A percentile compares a stretch with the other conserved stretches of the same genome.
Conservation (phyloP, 1,140 invertebrate species). For the Caenorhabditis tropicalis region DNA sequence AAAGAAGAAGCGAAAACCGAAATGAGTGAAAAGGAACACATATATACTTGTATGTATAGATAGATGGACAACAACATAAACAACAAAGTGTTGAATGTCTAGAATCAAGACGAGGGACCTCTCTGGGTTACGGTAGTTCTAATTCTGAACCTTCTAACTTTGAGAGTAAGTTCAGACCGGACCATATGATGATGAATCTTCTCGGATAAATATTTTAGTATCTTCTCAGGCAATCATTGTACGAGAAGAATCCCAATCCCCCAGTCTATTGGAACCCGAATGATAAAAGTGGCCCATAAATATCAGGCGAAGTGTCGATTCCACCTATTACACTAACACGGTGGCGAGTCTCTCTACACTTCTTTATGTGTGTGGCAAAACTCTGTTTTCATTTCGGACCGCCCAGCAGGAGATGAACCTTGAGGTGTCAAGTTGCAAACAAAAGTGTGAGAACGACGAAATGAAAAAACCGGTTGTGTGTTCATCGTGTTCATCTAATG, state of each 20-base stretch:
- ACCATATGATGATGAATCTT: not conserved
- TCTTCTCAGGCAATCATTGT: not conserved
- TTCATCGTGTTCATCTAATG: conserved; percentile 13
- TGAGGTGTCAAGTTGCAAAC: conserved; percentile 22
- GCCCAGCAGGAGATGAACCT: not conserved
- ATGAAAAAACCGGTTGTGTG: conserved; percentile 11
- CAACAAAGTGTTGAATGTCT: not conserved
- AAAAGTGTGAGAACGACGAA: too few species aligned
- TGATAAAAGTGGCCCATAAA: conserved; percentile 31
- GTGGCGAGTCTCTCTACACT: not conserved
- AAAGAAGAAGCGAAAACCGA: not conserved
- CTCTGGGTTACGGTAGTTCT: too few species aligned
- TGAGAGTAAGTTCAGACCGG: not conserved
- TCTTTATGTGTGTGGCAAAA: not conserved
- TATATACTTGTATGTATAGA: not conserved
- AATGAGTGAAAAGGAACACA: conserved; percentile 35
- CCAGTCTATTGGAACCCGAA: conserved; percentile 1
- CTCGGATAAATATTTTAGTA: not conserved
- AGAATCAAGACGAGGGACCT: not conserved
- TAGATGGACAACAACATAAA: not conserved
- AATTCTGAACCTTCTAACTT: too few species aligned
- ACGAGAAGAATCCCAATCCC: not conserved
- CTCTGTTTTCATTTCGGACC: conserved; percentile 37
- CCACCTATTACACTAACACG: conserved; percentile 19
- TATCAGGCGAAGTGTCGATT: conserved; percentile 29